Base-by-base conservation (phyloP, 2,113 vertebrate species). In the Pelusios castaneus region DNA sequence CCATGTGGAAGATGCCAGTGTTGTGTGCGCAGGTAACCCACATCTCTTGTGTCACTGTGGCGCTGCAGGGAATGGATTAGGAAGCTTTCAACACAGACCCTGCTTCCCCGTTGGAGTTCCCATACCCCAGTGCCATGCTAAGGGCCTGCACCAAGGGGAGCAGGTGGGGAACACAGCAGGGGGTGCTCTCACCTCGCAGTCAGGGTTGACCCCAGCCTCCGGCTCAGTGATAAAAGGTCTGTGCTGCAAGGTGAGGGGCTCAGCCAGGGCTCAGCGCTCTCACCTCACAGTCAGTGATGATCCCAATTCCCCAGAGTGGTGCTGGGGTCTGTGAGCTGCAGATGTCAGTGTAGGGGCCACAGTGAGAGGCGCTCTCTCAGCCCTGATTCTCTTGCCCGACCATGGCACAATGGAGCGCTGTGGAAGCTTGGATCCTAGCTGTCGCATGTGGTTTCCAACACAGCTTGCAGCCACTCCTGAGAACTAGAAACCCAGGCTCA, bases 21-120 rank as follows among this genome's bases (percentile, higher is more conserved):
- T 92, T 45, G 2, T 2, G 0, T 95, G 94, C 88, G 90, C 90
- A 91, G 92, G 92, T 94, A 84, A 76, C 4, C 6, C 8, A 41
- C 16, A 19, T 60, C 1, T 96, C 96, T 96, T 43, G 3, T 45
- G 41, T 47, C 24, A 24, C 2, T 5, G 9, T 24, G 38, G 70
- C 3, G 70, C 70, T 43, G 21, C 70, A 43, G 38, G 10, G 70
- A 67, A 10, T 25, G 22, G 70, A 12, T 73, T 73, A 3, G 38
- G n/a, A 73, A 41, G 70, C 22, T 73, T 43, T 38, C 38, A 73
- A 17, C 5, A 0, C 22, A 41, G 17, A 10, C 19, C 38, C 70
- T 73, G n/a, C 5, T 73, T 73, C 38, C 67, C 38, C 10, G 3
- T 73, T n/a, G 22, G 67, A 73, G 56, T 77, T 24, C 67, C 22